These are phyloP conservation scores for Corythaeola cristata DNA, from an alignment of 2,113 vertebrate genomes.

Conservation along the genomic window DNA sequence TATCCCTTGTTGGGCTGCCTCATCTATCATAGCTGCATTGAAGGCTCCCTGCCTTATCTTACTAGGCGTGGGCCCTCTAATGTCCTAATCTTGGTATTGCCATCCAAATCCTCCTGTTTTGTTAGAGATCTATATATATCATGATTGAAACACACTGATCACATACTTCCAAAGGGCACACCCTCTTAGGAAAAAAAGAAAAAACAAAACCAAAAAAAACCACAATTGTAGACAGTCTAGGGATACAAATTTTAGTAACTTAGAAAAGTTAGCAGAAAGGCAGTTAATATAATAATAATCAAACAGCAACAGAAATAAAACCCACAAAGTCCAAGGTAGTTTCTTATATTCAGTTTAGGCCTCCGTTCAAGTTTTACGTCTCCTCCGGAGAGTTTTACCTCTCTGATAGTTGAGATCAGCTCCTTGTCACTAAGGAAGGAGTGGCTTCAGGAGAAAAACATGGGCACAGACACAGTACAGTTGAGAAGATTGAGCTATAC, in stretches of 20 bases:
- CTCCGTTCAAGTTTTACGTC: not conserved
- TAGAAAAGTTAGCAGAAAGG: not conserved
- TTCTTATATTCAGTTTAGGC: not conserved
- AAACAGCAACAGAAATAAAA: not conserved
- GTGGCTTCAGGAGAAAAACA: not conserved
- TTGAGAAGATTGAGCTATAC: not conserved
- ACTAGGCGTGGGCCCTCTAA: rapidly evolving
- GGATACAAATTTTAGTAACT: not conserved
- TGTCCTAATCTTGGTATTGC: not conserved
- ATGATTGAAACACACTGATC: not conserved
- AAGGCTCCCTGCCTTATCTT: not conserved
- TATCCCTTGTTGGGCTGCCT: not conserved
- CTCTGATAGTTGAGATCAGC: not conserved
- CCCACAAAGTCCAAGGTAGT: not conserved
- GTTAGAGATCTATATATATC: not conserved
- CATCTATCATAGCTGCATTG: not conserved
- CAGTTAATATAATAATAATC: not conserved
- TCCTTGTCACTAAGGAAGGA: not conserved
- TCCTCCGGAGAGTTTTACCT: not conserved
- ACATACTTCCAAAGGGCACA: not conserved
- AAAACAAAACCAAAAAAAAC: too few species aligned
- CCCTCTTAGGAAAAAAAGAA: not conserved
- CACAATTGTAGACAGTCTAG: not conserved
- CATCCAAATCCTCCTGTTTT: not conserved
- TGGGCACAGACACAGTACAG: not conserved